Evolutionary conservation across 2,113 vertebrate genomes (phyloP).

Genomic region (Machaerirhynchus nigripectus): DNA sequence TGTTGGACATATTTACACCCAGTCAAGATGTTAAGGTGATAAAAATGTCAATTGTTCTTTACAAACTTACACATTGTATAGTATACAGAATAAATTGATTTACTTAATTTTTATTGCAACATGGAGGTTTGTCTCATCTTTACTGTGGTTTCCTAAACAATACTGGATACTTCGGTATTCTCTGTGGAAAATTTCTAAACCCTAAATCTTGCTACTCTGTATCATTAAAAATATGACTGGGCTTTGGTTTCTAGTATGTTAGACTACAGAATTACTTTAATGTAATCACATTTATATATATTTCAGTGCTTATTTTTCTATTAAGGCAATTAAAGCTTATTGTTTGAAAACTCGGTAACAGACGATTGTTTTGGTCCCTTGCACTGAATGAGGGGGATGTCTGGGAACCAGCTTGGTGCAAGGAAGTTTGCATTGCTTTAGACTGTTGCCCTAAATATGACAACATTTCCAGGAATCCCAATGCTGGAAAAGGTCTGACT

Average conservation of each 20-base stretch:
- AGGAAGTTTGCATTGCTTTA: background rate
- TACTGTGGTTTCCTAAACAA: slow-evolving; percentile 42
- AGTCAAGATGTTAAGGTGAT: slow-evolving; percentile 66
- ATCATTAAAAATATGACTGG: slow-evolving; percentile 29
- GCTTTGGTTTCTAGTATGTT: slow-evolving; percentile 60
- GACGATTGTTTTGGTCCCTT: slow-evolving; percentile 56
- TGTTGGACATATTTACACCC: slow-evolving; percentile 66
- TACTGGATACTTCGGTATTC: slow-evolving; percentile 17
- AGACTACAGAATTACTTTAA: slow-evolving; percentile 61
- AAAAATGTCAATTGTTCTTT: slow-evolving; percentile 70
- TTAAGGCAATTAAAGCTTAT: slow-evolving; percentile 69
- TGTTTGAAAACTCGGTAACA: slow-evolving; percentile 66
- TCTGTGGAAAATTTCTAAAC: slow-evolving; percentile 13
- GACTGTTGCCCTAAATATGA: background rate
- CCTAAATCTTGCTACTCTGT: slow-evolving; percentile 41
- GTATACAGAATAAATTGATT: slow-evolving; percentile 78
- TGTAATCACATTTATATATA: slow-evolving; percentile 72
- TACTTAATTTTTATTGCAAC: slow-evolving; percentile 73
- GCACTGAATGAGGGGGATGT: background rate
- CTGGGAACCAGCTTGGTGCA: background rate
- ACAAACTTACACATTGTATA: slow-evolving; percentile 73
- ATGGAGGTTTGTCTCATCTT: slow-evolving; percentile 70
- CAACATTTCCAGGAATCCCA: background rate
- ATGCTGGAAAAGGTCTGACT: background rate
- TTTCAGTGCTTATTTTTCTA: slow-evolving; percentile 71